phyloP scores from a whole-genome alignment of 2,113 vertebrate genomes.

The Alectura lathami region DNA sequence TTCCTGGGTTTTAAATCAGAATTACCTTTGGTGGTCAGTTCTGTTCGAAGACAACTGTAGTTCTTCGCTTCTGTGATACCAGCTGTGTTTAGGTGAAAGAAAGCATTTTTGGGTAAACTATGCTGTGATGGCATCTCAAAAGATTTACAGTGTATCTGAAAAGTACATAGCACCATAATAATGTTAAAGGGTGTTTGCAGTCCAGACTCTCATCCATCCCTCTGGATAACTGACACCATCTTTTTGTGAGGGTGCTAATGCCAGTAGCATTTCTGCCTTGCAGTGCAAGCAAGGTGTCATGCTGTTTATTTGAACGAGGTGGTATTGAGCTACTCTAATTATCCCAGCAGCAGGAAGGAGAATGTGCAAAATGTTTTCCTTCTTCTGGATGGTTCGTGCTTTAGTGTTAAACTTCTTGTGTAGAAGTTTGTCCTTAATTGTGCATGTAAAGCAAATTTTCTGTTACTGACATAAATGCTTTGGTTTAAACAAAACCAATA shows the following conservation, averaged over 20 bases:
- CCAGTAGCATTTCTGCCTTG: background rate
- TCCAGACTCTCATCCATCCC: background rate
- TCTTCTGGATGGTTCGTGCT: background rate
- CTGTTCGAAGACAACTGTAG: background rate
- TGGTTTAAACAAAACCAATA: background rate
- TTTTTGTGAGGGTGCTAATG: background rate
- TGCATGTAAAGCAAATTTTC: background rate
- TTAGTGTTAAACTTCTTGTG: background rate
- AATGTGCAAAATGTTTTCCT: background rate
- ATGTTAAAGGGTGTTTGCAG: background rate
- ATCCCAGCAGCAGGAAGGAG: background rate
- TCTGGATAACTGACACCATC: background rate
- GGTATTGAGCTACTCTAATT: background rate
- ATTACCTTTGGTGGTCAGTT: background rate
- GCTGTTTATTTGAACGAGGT: background rate
- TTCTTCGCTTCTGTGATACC: background rate
- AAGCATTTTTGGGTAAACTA: background rate
- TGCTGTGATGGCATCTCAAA: background rate
- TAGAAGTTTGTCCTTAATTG: background rate
- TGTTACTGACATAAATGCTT: background rate
- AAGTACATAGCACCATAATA: background rate
- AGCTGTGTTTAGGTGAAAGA: background rate
- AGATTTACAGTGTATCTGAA: background rate
- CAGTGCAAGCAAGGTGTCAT: rapidly evolving
- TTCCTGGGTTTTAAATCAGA: background rate